Evolutionary conservation across 64 coral and sea anemone genomes (phyloP).

Genomic region (Dendronephthya gigantea): DNA sequence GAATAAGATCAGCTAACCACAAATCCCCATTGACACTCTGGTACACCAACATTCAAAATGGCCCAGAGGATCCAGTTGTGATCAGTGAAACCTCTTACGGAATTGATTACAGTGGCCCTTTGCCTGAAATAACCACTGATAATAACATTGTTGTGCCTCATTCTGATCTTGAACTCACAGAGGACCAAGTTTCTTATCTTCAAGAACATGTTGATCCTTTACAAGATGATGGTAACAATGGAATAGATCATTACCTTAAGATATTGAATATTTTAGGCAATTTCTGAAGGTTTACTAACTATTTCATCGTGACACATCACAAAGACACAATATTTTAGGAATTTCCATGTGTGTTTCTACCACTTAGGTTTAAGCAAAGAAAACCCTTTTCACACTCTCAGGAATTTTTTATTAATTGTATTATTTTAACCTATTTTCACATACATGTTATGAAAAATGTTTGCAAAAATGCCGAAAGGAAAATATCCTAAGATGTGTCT

Average conservation of each 20-base stretch:
- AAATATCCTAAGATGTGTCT: no score
- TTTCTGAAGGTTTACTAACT: background rate
- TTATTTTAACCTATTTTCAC: no score
- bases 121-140: background rate
- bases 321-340: no score
- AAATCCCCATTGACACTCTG: slow-evolving; percentile 14
- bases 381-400: no score
- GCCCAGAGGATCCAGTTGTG: background rate
- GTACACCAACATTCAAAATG: background rate
- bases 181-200: slow-evolving; percentile 4
- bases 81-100: background rate
- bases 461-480: no score
- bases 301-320: no score
- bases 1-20: background rate
- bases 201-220: slow-evolving; percentile 9
- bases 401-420: no score
- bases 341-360: no score
- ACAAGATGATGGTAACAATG: slow-evolving; percentile 12
- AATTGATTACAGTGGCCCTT: background rate
- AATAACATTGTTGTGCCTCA: slow-evolving; percentile 2
- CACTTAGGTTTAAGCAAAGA: no score
- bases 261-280: background rate
- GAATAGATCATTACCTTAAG: background rate
- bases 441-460: no score
- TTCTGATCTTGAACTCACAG: slow-evolving; percentile 8